A percentile compares a stretch with the other conserved stretches of the same genome.
Conservation (phyloP, 1,140 invertebrate genomes). For the Cyclina sinensis region DNA sequence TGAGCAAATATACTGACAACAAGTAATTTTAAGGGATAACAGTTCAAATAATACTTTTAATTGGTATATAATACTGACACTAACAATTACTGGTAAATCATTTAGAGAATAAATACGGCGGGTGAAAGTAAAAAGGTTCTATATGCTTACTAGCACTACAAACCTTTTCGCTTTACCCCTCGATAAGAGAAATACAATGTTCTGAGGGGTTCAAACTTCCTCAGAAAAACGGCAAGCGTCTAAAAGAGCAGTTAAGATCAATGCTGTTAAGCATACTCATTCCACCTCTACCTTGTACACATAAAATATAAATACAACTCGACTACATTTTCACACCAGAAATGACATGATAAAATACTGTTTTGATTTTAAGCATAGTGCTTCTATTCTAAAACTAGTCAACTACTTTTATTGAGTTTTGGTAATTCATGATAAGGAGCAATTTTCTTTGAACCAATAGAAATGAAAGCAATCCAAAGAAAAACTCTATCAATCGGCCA, state of each 20-base stretch:
- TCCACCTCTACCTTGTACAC: constrained; percentile 3
- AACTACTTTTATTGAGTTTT: neutral
- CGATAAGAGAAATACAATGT: no score
- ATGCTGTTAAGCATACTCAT: neutral
- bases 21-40: constrained; percentile 1
- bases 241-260: no score
- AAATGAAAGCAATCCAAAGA: neutral
- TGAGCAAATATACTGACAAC: constrained; percentile 26
- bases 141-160: no score
- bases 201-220: no score
- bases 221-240: no score
- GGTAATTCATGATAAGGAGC: neutral
- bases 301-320: constrained; percentile 4
- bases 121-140: no score
- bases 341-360: constrained; percentile 34
- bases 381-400: neutral
- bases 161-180: no score
- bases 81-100: no score
- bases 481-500: neutral
- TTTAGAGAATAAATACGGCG: no score
- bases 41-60: constrained; percentile 21
- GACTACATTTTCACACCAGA: constrained; percentile 25
- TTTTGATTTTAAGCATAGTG: constrained; percentile 20
- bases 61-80: constrained; percentile 3
- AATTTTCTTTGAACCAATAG: neutral